Evolutionary conservation across 2,888 invertebrate species (phyloP).

Genomic region (Aleiodes leptofemur): DNA sequence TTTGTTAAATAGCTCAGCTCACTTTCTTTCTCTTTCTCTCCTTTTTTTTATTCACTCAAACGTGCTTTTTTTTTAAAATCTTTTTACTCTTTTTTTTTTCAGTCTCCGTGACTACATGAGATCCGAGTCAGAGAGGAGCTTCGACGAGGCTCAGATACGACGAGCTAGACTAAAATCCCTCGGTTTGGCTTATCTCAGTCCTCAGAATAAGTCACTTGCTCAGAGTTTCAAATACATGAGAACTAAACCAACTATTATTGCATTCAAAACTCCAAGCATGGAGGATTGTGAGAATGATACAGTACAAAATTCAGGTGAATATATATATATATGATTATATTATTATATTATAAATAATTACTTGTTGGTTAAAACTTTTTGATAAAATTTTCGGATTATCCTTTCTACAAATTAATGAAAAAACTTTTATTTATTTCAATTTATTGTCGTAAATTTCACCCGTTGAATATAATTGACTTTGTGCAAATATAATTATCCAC

Average conservation of each 20-base stretch:
- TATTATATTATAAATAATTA: not conserved
- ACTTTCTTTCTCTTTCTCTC: not conserved
- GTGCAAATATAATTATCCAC: not conserved
- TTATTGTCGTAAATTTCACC: no score
- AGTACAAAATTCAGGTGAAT: constrained; percentile 33
- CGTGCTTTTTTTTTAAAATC: not conserved
- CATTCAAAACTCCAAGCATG: constrained; percentile 89
- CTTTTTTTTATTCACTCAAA: not conserved
- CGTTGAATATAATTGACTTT: no score
- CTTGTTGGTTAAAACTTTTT: not conserved
- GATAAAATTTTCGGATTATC: no score
- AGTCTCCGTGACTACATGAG: constrained; percentile 84
- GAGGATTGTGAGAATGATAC: constrained; percentile 80
- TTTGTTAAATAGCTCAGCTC: constrained; percentile 14
- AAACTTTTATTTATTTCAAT: no score
- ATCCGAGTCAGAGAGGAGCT: constrained; percentile 88
- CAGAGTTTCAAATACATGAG: constrained; percentile 94
- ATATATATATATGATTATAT: not conserved
- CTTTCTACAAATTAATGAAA: no score
- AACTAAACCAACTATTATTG: constrained; percentile 91
- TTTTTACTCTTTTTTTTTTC: constrained; percentile 55
- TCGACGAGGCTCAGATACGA: constrained; percentile 82
- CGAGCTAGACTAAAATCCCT: constrained; percentile 81
- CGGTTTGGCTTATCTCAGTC: constrained; percentile 84
- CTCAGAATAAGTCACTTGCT: constrained; percentile 87